These are phyloP conservation scores for Drosophila yooni DNA, from an alignment of 2,888 invertebrate species.

Conservation along the genomic window DNA sequence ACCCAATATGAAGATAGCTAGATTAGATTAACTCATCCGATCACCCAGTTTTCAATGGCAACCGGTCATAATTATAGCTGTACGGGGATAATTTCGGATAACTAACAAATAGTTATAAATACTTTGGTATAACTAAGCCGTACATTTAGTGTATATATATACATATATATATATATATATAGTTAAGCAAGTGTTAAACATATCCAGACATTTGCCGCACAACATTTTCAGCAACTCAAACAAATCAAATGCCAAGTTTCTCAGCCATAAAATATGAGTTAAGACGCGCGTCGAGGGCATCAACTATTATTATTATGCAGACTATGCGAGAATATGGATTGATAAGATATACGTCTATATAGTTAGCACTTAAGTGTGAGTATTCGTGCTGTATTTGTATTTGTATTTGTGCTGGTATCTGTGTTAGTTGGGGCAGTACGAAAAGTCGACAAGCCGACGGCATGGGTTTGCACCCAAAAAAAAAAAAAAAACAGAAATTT, in stretches of 20 bases:
- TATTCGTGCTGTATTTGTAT: conserved; percentile 5
- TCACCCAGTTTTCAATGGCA: background rate
- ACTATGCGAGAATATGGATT: conserved; percentile 39
- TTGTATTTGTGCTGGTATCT: conserved; percentile 8
- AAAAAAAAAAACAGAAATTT: conserved; percentile 12
- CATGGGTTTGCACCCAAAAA: conserved; percentile 51
- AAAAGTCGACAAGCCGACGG: conserved; percentile 43
- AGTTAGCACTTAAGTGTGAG: background rate
- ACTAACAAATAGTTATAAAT: background rate
- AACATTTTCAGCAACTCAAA: conserved; percentile 13
- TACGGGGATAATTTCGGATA: background rate
- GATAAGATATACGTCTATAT: conserved; percentile 47
- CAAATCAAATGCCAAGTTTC: conserved; percentile 14
- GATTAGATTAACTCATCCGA: background rate
- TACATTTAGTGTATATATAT: background rate
- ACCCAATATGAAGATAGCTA: background rate
- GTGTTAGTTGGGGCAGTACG: conserved; percentile 29
- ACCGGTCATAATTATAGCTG: background rate
- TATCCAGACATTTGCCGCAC: conserved; percentile 7
- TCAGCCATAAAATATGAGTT: conserved; percentile 21
- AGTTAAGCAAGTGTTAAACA: conserved; percentile 4
- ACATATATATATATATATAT: background rate
- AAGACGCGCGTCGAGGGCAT: conserved; percentile 36
- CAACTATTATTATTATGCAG: conserved; percentile 44
- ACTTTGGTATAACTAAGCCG: background rate